phyloP scores from a whole-genome alignment of 92 coral and sea anemone species.

The Phenganax subtilis region DNA sequence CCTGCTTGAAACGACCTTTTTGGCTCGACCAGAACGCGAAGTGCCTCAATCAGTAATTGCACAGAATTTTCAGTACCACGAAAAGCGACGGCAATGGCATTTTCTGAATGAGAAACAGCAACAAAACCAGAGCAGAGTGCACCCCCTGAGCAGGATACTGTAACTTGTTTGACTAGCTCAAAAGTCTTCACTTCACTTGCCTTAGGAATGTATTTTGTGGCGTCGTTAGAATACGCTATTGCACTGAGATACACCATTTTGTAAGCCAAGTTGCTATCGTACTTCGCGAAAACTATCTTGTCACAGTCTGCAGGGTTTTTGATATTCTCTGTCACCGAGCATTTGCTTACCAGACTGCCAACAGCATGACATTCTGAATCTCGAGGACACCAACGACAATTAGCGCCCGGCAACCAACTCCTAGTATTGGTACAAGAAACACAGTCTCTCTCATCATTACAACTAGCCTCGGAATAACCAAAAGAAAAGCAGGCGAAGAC shows the following conservation, averaged over 20 bases:
- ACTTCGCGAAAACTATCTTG: slow-evolving; percentile 27
- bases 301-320: slow-evolving; percentile 1
- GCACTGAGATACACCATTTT: slow-evolving; percentile 56
- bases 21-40: slow-evolving; percentile 37
- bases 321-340: slow-evolving; percentile 40
- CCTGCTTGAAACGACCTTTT: slow-evolving; percentile 31
- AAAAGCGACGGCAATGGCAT: slow-evolving; percentile 52
- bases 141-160: slow-evolving; percentile 45
- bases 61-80: slow-evolving; percentile 45
- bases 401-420: slow-evolving; percentile 15
- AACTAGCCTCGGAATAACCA: slow-evolving; percentile 1
- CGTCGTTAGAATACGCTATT: slow-evolving; percentile 54
- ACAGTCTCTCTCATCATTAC: slow-evolving; percentile 23
- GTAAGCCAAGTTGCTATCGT: slow-evolving; percentile 45
- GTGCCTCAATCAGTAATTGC: slow-evolving; percentile 24
- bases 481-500: slow-evolving; percentile 1
- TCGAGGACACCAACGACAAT: slow-evolving; percentile 36
- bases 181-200: slow-evolving; percentile 35
- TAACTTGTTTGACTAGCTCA: slow-evolving; percentile 41
- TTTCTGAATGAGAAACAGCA: slow-evolving; percentile 54
- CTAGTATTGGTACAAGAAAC: slow-evolving; percentile 28
- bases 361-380: slow-evolving; percentile 27
- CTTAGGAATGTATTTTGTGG: slow-evolving; percentile 47
- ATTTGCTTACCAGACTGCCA: slow-evolving; percentile 18
- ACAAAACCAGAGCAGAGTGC: slow-evolving; percentile 55